Conservation (phyloP, 2,888 invertebrate species). For the Drosophila quinaria region DNA sequence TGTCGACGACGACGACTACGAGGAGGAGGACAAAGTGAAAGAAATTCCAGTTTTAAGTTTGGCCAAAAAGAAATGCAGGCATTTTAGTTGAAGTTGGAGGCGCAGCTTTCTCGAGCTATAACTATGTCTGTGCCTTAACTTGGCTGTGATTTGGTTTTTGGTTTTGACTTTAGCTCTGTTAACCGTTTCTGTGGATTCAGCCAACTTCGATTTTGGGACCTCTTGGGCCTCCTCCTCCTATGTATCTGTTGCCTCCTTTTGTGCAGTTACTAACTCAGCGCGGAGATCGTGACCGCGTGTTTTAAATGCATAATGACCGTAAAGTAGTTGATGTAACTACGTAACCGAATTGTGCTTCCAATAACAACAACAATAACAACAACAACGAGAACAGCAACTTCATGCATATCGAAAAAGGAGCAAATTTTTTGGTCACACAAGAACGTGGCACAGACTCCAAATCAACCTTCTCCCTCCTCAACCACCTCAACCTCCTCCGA, state of each 20-base stretch:
- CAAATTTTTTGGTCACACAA: constrained; percentile 64
- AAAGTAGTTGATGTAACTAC: constrained; percentile 81
- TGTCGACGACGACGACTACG: constrained; percentile 49
- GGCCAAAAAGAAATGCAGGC: constrained; percentile 69
- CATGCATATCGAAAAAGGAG: constrained; percentile 72
- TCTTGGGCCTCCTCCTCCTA: constrained; percentile 28
- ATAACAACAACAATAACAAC: constrained; percentile 54
- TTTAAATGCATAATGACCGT: constrained; percentile 86
- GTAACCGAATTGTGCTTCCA: constrained; percentile 71
- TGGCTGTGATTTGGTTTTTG: constrained; percentile 59
- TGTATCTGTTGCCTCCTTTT: constrained; percentile 39
- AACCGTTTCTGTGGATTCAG: constrained; percentile 37
- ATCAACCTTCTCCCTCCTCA: constrained; percentile 5
- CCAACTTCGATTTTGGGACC: constrained; percentile 63
- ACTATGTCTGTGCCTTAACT: constrained; percentile 45
- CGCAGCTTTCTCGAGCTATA: constrained; percentile 73
- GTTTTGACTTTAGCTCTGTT: constrained; percentile 40
- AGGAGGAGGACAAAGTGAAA: constrained; percentile 67
- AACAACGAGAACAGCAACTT: constrained; percentile 30
- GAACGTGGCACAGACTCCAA: constrained; percentile 53
- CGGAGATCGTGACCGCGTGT: constrained; percentile 86
- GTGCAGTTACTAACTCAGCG: constrained; percentile 82
- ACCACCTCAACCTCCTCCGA: neutral
- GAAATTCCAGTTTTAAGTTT: constrained; percentile 72
- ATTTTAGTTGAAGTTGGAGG: constrained; percentile 8